Evolutionary conservation across 2,113 vertebrate species (phyloP).

Genomic region (Raja brachyura): DNA sequence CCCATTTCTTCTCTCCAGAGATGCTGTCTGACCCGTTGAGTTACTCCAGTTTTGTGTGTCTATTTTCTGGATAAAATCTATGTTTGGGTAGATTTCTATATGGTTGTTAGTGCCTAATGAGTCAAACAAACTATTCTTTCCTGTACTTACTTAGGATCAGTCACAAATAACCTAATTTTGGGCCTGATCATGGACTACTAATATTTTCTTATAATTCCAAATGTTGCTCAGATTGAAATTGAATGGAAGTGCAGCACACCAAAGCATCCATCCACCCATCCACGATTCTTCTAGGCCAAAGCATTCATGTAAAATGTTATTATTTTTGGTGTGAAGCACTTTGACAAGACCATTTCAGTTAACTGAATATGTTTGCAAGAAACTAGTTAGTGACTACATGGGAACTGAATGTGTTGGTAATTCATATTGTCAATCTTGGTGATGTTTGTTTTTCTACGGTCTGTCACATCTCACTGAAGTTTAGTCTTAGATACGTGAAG

Average conservation of each 20-base stretch:
- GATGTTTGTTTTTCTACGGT: neutral
- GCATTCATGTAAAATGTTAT: neutral
- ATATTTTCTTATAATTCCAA: neutral
- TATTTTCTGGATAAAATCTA: neutral
- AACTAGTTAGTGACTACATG: conserved; percentile 5
- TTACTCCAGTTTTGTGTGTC: no score
- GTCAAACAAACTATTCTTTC: neutral
- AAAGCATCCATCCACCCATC: neutral
- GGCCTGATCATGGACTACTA: neutral
- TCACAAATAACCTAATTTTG: neutral
- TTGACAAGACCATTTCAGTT: conserved; percentile 6
- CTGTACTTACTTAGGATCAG: neutral
- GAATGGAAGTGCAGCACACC: neutral
- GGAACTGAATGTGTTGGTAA: neutral
- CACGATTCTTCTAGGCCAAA: neutral
- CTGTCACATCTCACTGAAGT: conserved; percentile 23
- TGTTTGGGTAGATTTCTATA: neutral
- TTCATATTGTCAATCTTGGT: conserved; percentile 6
- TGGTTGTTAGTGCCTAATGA: neutral
- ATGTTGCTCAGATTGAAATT: neutral
- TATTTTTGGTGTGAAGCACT: neutral
- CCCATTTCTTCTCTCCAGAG: no score
- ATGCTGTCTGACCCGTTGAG: no score
- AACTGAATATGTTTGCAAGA: neutral
- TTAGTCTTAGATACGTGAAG: conserved; percentile 5